Evolutionary conservation across 2,797 vertebrate genomes (phyloP), one percentile per base, ranked within the genome.

Genomic region (Silurus lanzhouensis): DNA sequence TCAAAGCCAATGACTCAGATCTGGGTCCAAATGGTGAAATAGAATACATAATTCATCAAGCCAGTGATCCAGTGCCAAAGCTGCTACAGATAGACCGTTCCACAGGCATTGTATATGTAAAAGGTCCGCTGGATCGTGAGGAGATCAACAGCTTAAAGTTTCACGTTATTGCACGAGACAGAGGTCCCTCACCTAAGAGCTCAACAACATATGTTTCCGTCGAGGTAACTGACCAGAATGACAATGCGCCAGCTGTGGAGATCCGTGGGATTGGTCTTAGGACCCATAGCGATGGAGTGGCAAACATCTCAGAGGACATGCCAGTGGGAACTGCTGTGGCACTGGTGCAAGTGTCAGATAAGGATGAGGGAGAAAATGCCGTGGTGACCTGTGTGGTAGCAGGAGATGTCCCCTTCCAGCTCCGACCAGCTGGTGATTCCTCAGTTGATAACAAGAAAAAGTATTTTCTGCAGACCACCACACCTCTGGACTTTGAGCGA

Each of bases 341-440:
- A 74, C 92, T 99, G 91, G 98, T 99, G 55, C 98, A 99, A 90
- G 98, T 99, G 44, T 99, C 98, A 0, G 98, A 99, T 91, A 95
- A 95, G 91, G 98, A 99, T 15, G 98, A 99, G 83, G 98, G 98
- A 0, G 98, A 99, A 90, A 99, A 99, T 0, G 97, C 98, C 0
- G 97, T 97, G n/a, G 98, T 99, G 87, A 99, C 98, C 44, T 99
- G 98, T 0, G 97, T 99, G 71, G 98, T 99, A 2, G 98, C 98
- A 0, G 97, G 97, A 1, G 98, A 99, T 0, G 98, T 99, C 44
- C 98, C 98, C 0, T 99, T 99, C 91, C 98, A 99, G 90, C 94
- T 99, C 10, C 96, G 97, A 38, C 97, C 97, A 85, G 97, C 97
- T 89, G 99, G 98, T 0, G 98, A 99, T 90, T 97, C 98, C 0